Percentiles rank a stretch among this genome's conserved stretches.
phyloP scores from a whole-genome alignment of 92 coral and sea anemone genomes.

The Actinernus sp. region DNA sequence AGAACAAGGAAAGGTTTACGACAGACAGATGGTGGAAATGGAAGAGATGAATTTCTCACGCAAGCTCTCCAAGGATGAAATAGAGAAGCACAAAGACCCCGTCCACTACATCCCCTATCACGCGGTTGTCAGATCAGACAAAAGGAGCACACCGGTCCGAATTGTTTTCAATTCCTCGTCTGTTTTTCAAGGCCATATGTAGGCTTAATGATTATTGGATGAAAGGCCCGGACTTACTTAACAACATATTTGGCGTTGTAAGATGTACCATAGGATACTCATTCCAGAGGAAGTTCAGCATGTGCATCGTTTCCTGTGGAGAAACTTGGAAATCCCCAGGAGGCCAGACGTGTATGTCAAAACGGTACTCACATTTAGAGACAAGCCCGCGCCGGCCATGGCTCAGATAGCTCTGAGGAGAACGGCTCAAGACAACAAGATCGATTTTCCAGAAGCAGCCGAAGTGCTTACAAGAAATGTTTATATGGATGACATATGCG shows the following conservation, averaged over 20 bases:
- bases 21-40: constrained; percentile 41
- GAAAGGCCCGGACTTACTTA: constrained; percentile 46
- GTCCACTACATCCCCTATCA: too few species aligned
- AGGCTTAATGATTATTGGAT: constrained; percentile 48
- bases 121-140: too few species aligned
- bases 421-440: constrained; percentile 43
- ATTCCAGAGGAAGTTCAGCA: constrained; percentile 50
- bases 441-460: constrained; percentile 30
- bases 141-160: constrained; percentile 44
- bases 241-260: constrained; percentile 58
- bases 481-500: constrained; percentile 73
- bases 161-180: constrained; percentile 56
- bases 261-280: constrained; percentile 52
- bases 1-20: constrained; percentile 44
- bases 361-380: constrained; percentile 69
- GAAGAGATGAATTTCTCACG: constrained; percentile 37
- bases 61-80: constrained; percentile 43
- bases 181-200: constrained; percentile 43
- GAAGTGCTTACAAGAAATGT: constrained; percentile 80
- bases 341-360: constrained; percentile 49
- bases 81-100: too few species aligned
- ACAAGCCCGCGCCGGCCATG: constrained; percentile 76
- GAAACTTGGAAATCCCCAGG: constrained; percentile 20
- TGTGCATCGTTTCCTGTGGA: constrained; percentile 42
- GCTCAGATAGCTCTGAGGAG: constrained; percentile 56